Base-by-base conservation (phyloP, 2,113 vertebrate species). In the Laterallus jamaicensis region DNA sequence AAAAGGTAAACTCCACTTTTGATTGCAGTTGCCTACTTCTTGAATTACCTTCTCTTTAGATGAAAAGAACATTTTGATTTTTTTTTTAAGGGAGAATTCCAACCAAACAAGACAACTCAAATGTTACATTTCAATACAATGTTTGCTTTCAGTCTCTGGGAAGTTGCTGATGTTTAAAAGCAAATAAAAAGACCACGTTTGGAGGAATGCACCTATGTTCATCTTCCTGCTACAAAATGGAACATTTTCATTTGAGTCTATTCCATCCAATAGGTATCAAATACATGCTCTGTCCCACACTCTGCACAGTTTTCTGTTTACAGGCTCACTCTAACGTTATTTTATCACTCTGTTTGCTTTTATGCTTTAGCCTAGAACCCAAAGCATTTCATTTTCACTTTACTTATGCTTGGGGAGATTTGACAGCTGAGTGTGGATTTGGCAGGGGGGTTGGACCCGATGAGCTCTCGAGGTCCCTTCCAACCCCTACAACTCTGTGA, bases 181-280 rank as follows among this genome's bases (percentile, higher is more conserved):
- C 17, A 17, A 69, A 39, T 26, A 35, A n/a, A 39, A 67, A 24
- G 10, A 32, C 2, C 6, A 5, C 1, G 24, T 24, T 47, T 29
- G 85, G 47, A 64, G 16, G 31, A 64, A 42, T 50, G 28, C 15
- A 15, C 28, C 64, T 76, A 0, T 21, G 2, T 64, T 56, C 21
- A 18, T 15, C 73, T 32, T 1, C 1, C 8, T 6, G 5, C 80
- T 26, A 4, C 35, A 31, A 4, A 35, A 0, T 15, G 21, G 5
- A 5, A 3, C 8, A 8, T 20, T 35, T 19, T 39, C 32, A 2
- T 11, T 14, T 5, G 35, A 20, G 5, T 0, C 4, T 7, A 2
- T 55, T 54, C 50, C 10, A 0, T 1, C 20, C 22, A 21, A 49
- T 15, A 22, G 10, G 5, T 10, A 2, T 4, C 60, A 37, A 22